Conservation (phyloP, 2,113 vertebrate species). For the Malurus elegans region DNA sequence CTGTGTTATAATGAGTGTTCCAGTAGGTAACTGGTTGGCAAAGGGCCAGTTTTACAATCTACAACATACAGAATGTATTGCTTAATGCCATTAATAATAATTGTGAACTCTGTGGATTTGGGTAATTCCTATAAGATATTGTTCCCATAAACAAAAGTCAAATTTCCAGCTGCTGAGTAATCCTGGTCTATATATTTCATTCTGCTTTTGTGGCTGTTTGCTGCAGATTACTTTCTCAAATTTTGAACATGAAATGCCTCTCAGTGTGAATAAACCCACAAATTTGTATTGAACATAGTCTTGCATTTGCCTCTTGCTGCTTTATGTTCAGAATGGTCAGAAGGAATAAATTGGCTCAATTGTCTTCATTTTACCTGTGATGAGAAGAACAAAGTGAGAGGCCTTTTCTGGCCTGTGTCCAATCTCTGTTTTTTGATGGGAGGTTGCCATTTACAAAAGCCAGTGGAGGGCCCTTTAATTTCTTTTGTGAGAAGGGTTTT, state of each 20-base stretch:
- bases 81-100: background rate
- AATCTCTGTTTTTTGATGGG: background rate
- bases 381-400: background rate
- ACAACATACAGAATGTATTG: background rate
- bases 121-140: constrained; percentile 7
- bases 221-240: background rate
- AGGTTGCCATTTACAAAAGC: background rate
- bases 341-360: background rate
- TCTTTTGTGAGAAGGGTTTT: background rate
- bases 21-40: constrained; percentile 26
- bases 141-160: constrained; percentile 30
- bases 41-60: constrained; percentile 31
- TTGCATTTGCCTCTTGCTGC: background rate
- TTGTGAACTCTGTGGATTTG: background rate
- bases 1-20: background rate
- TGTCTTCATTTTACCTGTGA: background rate
- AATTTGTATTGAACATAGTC: background rate
- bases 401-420: background rate
- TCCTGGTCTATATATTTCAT: background rate
- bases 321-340: background rate
- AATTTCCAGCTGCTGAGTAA: constrained; percentile 17
- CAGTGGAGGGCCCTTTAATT: background rate
- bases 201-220: background rate
- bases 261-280: background rate
- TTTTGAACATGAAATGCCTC: background rate